phyloP scores from a whole-genome alignment of 1,140 invertebrate genomes.

The Cecropterus lyciades region DNA sequence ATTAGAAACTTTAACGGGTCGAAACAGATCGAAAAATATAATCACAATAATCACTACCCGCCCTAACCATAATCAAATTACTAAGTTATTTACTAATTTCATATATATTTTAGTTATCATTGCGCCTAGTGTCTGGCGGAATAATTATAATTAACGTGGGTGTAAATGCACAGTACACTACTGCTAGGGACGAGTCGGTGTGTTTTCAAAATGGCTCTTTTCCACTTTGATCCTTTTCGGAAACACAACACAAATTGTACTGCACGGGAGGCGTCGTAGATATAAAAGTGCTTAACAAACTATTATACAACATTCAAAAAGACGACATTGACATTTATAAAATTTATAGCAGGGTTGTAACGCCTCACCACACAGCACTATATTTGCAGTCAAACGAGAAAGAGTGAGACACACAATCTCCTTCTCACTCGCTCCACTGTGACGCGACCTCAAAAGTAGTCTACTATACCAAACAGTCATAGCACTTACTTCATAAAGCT shows the following conservation, averaged over 20 bases:
- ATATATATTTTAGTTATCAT: constrained; percentile 61
- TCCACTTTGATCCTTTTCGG: constrained; percentile 86
- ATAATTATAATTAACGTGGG: constrained; percentile 41
- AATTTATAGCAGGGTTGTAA: constrained; percentile 40
- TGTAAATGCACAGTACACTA: constrained; percentile 79
- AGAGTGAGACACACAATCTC: constrained; percentile 33
- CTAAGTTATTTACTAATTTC: constrained; percentile 63
- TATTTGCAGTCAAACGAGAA: constrained; percentile 69
- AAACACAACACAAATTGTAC: constrained; percentile 88
- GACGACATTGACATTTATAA: constrained; percentile 51
- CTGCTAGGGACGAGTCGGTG: constrained; percentile 84
- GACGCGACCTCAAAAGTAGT: constrained; percentile 70
- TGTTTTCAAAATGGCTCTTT: constrained; percentile 89
- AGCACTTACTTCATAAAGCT: constrained; percentile 73
- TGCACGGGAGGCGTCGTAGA: constrained; percentile 51
- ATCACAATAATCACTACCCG: constrained; percentile 67
- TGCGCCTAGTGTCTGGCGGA: constrained; percentile 58
- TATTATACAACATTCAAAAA: constrained; percentile 54
- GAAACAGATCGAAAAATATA: constrained; percentile 75
- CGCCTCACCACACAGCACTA: constrained; percentile 53
- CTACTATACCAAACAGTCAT: constrained; percentile 64
- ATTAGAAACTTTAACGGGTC: constrained; percentile 65
- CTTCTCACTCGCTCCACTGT: constrained; percentile 62
- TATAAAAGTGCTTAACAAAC: constrained; percentile 42
- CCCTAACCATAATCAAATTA: constrained; percentile 62